phyloP scores from a whole-genome alignment of 2,113 vertebrate genomes.

The Poeciliopsis prolifica region DNA sequence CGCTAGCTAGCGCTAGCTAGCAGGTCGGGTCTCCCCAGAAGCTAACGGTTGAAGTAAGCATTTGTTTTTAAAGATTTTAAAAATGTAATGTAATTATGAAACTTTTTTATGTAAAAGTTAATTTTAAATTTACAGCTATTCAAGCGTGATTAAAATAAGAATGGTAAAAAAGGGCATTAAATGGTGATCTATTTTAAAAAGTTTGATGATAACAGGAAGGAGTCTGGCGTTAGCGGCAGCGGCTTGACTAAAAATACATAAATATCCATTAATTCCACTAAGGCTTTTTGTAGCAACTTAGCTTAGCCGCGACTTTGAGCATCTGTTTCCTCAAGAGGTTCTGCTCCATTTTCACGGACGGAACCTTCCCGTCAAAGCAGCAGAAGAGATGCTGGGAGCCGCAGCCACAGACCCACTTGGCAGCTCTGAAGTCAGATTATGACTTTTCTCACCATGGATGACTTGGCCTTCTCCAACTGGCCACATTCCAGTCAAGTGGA shows the following conservation, averaged over 20 bases:
- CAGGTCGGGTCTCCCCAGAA: too few species aligned
- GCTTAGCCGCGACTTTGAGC: not conserved
- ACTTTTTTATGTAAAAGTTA: too few species aligned
- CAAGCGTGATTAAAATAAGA: too few species aligned
- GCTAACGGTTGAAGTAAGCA: too few species aligned
- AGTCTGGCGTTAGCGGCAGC: not conserved
- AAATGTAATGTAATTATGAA: too few species aligned
- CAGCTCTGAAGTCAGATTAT: slow-evolving; percentile 42
- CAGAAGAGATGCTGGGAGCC: slow-evolving; percentile 40
- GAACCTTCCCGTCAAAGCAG: slow-evolving; percentile 43
- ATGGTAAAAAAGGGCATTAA: too few species aligned
- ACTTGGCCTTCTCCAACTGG: slow-evolving; percentile 31
- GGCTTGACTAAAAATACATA: not conserved
- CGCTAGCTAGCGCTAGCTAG: too few species aligned
- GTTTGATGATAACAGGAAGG: not conserved
- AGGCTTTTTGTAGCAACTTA: slow-evolving; percentile 5
- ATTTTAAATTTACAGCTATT: too few species aligned
- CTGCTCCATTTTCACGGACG: slow-evolving; percentile 7
- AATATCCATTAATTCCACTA: not conserved
- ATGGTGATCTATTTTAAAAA: not conserved
- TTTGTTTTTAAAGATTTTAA: too few species aligned
- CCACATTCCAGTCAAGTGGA: slow-evolving; percentile 11
- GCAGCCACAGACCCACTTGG: slow-evolving; percentile 39
- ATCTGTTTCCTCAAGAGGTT: slow-evolving; percentile 22
- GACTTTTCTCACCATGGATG: slow-evolving; percentile 37